Conservation (phyloP, 2,888 invertebrate species). For the Listrodromus nycthemerus region DNA sequence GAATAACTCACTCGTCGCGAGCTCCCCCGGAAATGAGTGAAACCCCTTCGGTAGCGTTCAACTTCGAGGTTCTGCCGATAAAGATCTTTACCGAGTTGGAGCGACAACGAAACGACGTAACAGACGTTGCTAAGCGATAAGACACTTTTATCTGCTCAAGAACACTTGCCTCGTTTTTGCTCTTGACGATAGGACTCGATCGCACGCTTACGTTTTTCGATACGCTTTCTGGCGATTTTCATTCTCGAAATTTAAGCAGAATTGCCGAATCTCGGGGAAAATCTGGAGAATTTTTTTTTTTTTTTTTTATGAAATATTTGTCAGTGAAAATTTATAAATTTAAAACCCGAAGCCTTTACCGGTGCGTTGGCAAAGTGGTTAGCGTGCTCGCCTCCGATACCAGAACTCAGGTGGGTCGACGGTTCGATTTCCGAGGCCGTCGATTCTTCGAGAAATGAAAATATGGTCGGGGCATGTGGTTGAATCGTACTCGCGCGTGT, state of each 20-base stretch:
- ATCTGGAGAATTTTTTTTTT: no score
- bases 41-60: constrained; percentile 10
- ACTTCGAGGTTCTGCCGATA: constrained; percentile 30
- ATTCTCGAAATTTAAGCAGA: background rate
- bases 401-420: no score
- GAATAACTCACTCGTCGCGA: constrained; percentile 52
- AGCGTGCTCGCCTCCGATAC: no score
- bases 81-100: constrained; percentile 44
- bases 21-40: constrained; percentile 56
- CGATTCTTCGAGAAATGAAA: no score
- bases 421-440: no score
- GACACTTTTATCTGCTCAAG: constrained; percentile 41
- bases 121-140: constrained; percentile 12
- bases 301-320: no score
- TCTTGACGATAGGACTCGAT: background rate
- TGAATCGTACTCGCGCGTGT: no score
- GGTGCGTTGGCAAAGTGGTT: no score
- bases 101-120: constrained; percentile 43
- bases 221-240: background rate
- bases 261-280: background rate
- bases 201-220: background rate
- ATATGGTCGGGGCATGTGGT: no score
- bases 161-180: constrained; percentile 17
- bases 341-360: no score
- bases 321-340: no score